Evolutionary conservation across 1,140 invertebrate species (phyloP).

Genomic region (Maconellicoccus hirsutus): DNA sequence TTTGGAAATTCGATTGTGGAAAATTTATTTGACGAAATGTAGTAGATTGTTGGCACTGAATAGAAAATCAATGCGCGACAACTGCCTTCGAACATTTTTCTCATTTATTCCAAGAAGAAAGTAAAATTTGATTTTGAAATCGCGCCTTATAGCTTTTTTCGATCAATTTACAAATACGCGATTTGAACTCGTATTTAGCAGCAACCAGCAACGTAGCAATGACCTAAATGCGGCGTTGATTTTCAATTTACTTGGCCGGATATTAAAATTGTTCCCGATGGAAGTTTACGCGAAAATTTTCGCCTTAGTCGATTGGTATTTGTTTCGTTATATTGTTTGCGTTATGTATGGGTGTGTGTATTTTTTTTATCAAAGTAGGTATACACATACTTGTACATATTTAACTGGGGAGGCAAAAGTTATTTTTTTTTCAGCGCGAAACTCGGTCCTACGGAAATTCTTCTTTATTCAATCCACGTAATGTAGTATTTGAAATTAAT

Average conservation of each 20-base stretch:
- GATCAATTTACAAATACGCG: background rate
- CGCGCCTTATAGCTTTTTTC: too few relatives aligned
- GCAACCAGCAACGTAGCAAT: background rate
- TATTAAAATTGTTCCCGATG: constrained; percentile 9
- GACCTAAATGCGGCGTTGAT: background rate
- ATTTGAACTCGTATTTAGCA: background rate
- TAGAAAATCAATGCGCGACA: background rate
- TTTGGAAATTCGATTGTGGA: background rate
- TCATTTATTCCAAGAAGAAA: background rate
- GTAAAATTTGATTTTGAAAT: background rate
- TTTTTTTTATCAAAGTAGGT: too few relatives aligned
- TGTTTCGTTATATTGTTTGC: background rate
- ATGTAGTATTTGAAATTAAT: background rate
- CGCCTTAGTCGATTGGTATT: background rate
- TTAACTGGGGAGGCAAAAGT: too few relatives aligned
- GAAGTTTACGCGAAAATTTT: background rate
- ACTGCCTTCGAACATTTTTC: background rate
- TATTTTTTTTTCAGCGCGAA: too few relatives aligned
- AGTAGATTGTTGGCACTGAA: background rate
- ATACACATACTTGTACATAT: too few relatives aligned
- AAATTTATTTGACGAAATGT: background rate
- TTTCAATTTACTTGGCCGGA: constrained; percentile 4
- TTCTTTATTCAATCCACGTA: background rate
- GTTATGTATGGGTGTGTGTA: background rate
- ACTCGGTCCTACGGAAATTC: background rate